Evolutionary conservation across 2,888 invertebrate genomes (phyloP).

Genomic region (Cheilosia impressa): DNA sequence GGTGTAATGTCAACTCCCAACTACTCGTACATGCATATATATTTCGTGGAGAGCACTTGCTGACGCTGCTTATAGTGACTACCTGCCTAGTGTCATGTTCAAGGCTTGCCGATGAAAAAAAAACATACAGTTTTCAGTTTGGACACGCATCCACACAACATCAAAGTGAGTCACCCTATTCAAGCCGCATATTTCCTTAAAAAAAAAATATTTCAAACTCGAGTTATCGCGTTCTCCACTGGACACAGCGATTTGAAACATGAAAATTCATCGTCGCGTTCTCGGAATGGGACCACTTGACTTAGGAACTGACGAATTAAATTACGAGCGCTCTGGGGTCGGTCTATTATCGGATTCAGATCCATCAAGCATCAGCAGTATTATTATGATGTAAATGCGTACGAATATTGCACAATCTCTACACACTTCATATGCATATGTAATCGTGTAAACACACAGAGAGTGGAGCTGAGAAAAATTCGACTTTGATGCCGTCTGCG

Average conservation of each 20-base stretch:
- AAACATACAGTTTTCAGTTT: background rate
- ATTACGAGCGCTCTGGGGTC: background rate
- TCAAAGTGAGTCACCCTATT: background rate
- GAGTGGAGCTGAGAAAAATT: background rate
- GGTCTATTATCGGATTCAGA: slow-evolving; percentile 32
- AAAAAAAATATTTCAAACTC: background rate
- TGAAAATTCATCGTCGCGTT: background rate
- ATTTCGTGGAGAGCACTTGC: background rate
- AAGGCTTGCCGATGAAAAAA: slow-evolving; percentile 36
- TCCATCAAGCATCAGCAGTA: slow-evolving; percentile 37
- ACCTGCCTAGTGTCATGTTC: slow-evolving; percentile 36
- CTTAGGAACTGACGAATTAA: slow-evolving; percentile 18
- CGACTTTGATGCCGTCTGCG: slow-evolving; percentile 47
- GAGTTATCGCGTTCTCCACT: background rate
- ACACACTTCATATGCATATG: slow-evolving; percentile 13
- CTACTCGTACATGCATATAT: background rate
- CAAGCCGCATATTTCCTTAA: background rate
- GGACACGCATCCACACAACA: slow-evolving; percentile 21
- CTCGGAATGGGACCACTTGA: slow-evolving; percentile 41
- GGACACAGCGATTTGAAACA: background rate
- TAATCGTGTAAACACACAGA: slow-evolving; percentile 11
- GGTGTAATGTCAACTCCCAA: slow-evolving; percentile 22
- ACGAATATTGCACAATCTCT: slow-evolving; percentile 52
- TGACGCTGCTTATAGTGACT: background rate
- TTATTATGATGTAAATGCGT: slow-evolving; percentile 56